phyloP scores from a whole-genome alignment of 2,888 invertebrate genomes.

The Chironomus tentans region DNA sequence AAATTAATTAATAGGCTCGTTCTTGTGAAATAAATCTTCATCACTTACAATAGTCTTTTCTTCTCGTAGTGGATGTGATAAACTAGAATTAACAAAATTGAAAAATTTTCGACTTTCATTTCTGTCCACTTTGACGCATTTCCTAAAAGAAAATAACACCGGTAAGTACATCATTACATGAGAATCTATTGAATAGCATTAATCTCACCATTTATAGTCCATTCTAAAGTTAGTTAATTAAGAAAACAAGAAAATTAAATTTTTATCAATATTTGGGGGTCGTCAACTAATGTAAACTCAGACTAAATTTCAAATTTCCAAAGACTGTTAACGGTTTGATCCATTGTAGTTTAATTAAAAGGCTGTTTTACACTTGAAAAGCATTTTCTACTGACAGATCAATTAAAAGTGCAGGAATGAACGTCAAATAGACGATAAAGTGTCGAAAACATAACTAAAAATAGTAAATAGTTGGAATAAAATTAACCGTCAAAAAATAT shows the following conservation, averaged over 20 bases:
- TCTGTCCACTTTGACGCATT: slow-evolving; percentile 12
- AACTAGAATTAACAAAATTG: slow-evolving; percentile 14
- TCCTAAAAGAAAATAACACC: slow-evolving; percentile 9
- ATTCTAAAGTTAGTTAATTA: background rate
- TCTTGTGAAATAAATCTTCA: slow-evolving; percentile 7
- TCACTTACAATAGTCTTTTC: slow-evolving; percentile 11
- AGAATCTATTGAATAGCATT: background rate
- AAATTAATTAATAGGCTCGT: background rate
- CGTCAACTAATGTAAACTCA: no score
- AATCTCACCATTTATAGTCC: slow-evolving; percentile 19
- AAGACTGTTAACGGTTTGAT: background rate
- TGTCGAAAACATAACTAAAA: background rate
- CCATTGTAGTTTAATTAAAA: background rate
- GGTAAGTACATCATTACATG: background rate
- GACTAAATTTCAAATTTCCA: no score
- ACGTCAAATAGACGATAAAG: background rate
- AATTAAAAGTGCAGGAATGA: background rate
- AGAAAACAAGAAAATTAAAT: background rate
- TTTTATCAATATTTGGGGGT: background rate
- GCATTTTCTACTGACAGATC: no score
- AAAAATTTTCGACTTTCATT: slow-evolving; percentile 1
- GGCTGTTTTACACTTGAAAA: no score
- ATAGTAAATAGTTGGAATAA: background rate
- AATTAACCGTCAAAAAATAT: background rate
- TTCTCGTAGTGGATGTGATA: slow-evolving; percentile 12